Evolutionary conservation across 2,797 vertebrate species (phyloP), one percentile per base, ranked within the genome.

Genomic region (Eidolon dupreanum): DNA sequence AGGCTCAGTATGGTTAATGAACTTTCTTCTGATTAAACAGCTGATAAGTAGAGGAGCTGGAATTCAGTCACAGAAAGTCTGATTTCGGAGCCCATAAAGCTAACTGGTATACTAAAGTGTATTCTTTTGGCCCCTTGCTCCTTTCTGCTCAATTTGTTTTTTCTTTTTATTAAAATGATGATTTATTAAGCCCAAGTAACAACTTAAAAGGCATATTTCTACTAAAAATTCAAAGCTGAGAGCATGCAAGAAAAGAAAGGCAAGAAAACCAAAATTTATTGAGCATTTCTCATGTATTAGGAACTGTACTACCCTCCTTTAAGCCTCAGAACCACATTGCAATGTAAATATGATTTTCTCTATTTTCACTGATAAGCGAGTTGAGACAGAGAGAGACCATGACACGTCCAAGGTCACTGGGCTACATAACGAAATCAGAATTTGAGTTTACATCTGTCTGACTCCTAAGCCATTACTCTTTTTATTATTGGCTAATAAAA

Each of bases 401-500:
- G 78, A 77, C 12, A 24, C 1, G 0, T 28, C 49, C 74, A 36
- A 59, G 90, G 61, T 55, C 59, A 70, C 83, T 65, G 17, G n/a
- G n/a, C 91, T 73, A 55, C n/a, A 28, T 26, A 63, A 79, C 26
- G 84, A 33, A 81, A 77, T 5, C 66, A 71, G 55, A 84, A 75
- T 84, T 84, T n/a, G 26, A 74, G 77, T 83, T 63, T 31, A 78
- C 53, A 90, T 66, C 88, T 65, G 22, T 51, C 59, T 31, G 73
- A 53, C 73, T 83, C n/a, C 22, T 38, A 86, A 94, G 24, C 26
- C 16, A 28, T 83, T 33, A 83, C n/a, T 31, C 65, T 74, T 94
- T 95, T 94, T 84, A 65, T 61, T 31, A 73, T 41, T 78, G 75
- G 33, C 59, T 71, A 79, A 85, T 74, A 57, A 85, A 95, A 92